A percentile compares a stretch with the other conserved stretches of the same genome.
Conservation (phyloP, 2,888 invertebrate species). For the Phasia obesa region DNA sequence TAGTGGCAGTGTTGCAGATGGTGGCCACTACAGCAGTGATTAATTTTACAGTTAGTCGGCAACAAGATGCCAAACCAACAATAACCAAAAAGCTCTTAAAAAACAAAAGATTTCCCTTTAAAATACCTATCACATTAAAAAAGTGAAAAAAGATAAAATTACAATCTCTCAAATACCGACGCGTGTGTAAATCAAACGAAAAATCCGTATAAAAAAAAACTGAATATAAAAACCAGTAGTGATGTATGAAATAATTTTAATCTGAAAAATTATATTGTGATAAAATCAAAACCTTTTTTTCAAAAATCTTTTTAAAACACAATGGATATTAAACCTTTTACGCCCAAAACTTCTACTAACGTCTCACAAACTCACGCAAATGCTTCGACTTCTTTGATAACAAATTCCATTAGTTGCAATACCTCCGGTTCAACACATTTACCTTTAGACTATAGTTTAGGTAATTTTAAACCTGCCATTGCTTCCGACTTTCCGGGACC, state of each 20-base stretch:
- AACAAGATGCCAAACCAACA: conserved; percentile 79
- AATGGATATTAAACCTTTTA: conserved; percentile 79
- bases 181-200: conserved; percentile 63
- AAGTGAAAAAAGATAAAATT: conserved; percentile 2
- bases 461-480: conserved; percentile 80
- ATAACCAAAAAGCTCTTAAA: conserved; percentile 67
- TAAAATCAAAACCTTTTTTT: conserved; percentile 21
- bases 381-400: conserved; percentile 3
- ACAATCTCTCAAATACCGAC: conserved; percentile 50
- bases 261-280: conserved; percentile 38
- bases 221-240: conserved; percentile 23
- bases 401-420: conserved; percentile 27
- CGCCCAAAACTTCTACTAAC: conserved; percentile 52
- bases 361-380: conserved; percentile 33
- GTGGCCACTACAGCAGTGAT: conserved; percentile 78
- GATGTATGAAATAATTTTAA: conserved; percentile 38
- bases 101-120: conserved; percentile 27
- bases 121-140: conserved; percentile 8
- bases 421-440: conserved; percentile 75
- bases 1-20: conserved; percentile 75
- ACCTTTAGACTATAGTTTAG: conserved; percentile 81
- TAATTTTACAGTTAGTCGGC: conserved; percentile 81
- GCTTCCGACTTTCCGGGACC: conserved; percentile 79
- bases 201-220: background rate
- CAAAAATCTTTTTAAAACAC: conserved; percentile 55